Evolutionary conservation across 2,113 vertebrate genomes (phyloP), one percentile per base, ranked within the genome.

Genomic region (Prinia subflava): DNA sequence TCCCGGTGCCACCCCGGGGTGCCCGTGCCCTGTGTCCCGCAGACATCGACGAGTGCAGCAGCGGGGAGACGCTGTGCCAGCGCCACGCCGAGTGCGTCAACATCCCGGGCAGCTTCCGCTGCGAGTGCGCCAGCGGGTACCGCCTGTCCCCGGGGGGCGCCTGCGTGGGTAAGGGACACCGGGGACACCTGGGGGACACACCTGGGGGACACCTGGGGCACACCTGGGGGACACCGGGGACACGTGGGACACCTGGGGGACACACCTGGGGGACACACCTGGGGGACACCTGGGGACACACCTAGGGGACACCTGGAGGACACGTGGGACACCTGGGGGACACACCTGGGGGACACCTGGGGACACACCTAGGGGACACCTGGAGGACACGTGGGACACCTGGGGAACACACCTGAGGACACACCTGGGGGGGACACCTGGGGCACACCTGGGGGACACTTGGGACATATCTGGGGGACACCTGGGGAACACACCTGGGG

Each of bases 11-110:
- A 42, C 3, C 11, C 18, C 30, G 0, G 35, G 2, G 16, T 56
- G 63, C 78, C 62, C 3, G 31, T 31, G 77, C 8, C 49, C 70
- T 42, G 15, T 85, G 83, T 75, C 10, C 83, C 16, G 16, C 95
- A 99, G 99, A 99, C 95, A 98, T 99, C 35, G 99, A 99, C 9
- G 99, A 99, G 96, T 99, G 99, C 90, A 99, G 98, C 96, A 98
- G 98, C 0, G 98, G 98, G 62, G 98, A 99, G 94, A 99, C 98
- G 92, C 98, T 99, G 74, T 99, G 99, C 98, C 98, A 98, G 73
- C 98, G 98, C 41, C 98, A 99, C 8, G 98, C 98, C 7, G 98
- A 98, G 95, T 99, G 99, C 55, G 97, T 99, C 97, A 99, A 99
- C 97, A 98, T 99, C 96, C 98, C 99, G 0, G 99, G 99, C 57